Base-by-base conservation (phyloP, 2,888 invertebrate species). In the Mythimna impura region DNA sequence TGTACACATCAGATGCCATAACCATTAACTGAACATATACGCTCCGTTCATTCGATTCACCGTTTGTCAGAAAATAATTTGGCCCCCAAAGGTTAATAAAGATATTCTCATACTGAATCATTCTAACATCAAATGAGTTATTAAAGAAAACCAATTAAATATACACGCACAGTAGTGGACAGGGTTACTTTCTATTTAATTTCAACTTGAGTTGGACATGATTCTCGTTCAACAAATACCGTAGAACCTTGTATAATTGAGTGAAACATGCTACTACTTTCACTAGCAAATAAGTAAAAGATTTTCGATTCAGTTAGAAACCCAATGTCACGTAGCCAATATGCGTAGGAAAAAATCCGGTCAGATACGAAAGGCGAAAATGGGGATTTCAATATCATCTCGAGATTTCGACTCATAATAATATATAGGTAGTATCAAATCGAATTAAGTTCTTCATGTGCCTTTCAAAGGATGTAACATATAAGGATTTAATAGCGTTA, bases 131-230 rank as follows among this genome's bases (percentile, higher is more conserved):
- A 85, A 88, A 87, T 86, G 80, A 86, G 83, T 82, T 86, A 82
- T 84, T 87, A 88, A 84, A 86, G 81, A 86, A 79, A 85, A 78
- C 82, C 80, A 87, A 89, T 90, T 87, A 89, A 78, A 67, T 74
- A 68, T 71, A 85, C 83, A 83, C 70, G 72, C 66, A 81, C 76
- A 67, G 77, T 82, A 79, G 76, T 73, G 52, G 81, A 81, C 83
- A 61, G 14, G 50, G 76, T 81, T 83, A 81, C 85, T 89, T 89
- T 89, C 86, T 89, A 88, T 85, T 88, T 73, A 81, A 84, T 83
- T 80, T 78, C 52, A 67, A 78, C 64, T 80, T 72, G 58, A 66
- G 30, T 78, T 62, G 40, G 54, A 69, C 73, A 73, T 67, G 73
- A 78, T 69, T 82, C 69, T 72, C 43, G 58, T 52, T 47, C 54